Conservation (phyloP, 1,140 invertebrate genomes). For the Hyles vespertilio region DNA sequence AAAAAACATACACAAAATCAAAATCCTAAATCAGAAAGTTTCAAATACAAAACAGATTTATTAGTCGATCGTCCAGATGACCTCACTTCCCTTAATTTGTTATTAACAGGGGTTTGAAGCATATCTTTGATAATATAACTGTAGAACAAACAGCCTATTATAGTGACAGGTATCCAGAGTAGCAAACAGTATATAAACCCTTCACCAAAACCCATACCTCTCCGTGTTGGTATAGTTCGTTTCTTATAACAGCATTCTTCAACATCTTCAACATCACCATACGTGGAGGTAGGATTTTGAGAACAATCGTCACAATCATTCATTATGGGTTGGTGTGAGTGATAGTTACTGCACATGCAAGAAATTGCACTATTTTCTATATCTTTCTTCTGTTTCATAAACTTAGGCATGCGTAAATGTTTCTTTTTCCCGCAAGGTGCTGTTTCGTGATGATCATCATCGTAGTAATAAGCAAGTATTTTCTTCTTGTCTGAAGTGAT, state of each 20-base stretch:
- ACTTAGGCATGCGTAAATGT: too few relatives aligned
- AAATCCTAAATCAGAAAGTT: constrained; percentile 49
- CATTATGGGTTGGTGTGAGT: constrained; percentile 16
- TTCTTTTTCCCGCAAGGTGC: neutral
- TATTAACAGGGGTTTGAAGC: constrained; percentile 12
- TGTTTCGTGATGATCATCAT: constrained; percentile 19
- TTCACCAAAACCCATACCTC: constrained; percentile 33
- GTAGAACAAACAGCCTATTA: constrained; percentile 42
- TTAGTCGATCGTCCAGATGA: neutral
- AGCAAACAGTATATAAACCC: constrained; percentile 44
- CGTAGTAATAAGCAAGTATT: constrained; percentile 41
- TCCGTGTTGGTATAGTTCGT: constrained; percentile 5
- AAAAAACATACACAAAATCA: constrained; percentile 21
- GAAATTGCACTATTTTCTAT: neutral
- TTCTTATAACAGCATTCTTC: neutral
- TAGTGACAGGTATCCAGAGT: constrained; percentile 45
- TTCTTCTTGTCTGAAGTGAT: constrained; percentile 27
- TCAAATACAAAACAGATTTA: constrained; percentile 21
- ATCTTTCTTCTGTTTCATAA: neutral
- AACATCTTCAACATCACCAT: neutral
- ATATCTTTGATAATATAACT: constrained; percentile 37
- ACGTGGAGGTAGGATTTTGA: constrained; percentile 17
- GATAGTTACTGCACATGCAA: constrained; percentile 1
- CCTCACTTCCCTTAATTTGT: too few relatives aligned
- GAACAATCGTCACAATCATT: constrained; percentile 26